A percentile compares a stretch with the other conserved stretches of the same genome.
These are phyloP conservation scores for Hylomyscus alleni DNA, from an alignment of 2,797 vertebrate species.

Conservation along the genomic window DNA sequence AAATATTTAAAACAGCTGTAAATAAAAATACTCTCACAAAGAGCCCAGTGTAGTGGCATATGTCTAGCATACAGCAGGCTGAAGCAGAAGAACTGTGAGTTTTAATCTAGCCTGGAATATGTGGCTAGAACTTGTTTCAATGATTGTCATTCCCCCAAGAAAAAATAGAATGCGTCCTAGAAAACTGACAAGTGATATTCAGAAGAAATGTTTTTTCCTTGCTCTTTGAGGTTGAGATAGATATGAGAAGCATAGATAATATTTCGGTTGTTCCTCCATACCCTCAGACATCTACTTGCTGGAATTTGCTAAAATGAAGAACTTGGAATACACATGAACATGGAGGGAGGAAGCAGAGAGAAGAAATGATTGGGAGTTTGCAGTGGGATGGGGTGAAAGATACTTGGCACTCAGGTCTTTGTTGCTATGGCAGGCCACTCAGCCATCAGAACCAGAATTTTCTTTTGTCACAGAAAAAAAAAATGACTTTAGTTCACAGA, in stretches of 20 bases:
- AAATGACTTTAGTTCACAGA: conserved; percentile 36
- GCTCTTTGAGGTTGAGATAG: background rate
- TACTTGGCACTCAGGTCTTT: background rate
- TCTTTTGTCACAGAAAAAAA: background rate
- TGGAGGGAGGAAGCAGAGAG: background rate
- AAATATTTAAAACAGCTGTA: background rate
- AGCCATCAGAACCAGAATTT: background rate
- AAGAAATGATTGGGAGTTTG: background rate
- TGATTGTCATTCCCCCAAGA: background rate
- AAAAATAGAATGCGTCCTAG: background rate
- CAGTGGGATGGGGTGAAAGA: background rate
- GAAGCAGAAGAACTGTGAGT: background rate
- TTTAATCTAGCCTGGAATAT: background rate
- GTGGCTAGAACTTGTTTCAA: background rate
- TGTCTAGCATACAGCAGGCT: background rate
- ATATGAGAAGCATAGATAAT: background rate
- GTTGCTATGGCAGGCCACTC: background rate
- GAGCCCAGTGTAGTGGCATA: background rate
- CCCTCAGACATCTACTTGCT: background rate
- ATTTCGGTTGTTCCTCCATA: background rate
- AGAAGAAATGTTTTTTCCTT: background rate
- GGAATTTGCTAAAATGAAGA: background rate
- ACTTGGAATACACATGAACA: background rate
- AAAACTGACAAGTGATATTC: background rate
- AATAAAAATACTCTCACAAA: background rate